Evolutionary conservation across 2,888 invertebrate genomes (phyloP), one percentile per base, ranked within the genome.

Genomic region (Lacanobia wlatinum): DNA sequence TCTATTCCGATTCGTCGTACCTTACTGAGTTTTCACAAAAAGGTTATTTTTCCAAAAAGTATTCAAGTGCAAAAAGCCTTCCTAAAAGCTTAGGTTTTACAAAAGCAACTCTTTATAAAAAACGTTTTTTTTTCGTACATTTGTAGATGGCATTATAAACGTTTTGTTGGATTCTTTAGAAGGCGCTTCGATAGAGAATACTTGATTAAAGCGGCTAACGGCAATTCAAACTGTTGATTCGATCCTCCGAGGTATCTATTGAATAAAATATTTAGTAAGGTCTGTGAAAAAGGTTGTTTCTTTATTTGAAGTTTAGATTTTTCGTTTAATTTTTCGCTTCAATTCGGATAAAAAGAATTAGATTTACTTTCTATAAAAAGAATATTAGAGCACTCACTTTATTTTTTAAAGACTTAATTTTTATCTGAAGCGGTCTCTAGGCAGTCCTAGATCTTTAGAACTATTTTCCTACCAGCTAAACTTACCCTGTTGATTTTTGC

Each of bases 201-300:
- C 65, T 78, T 81, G 55, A 76, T 73, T 53, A 71, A 78, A 78
- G 34, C 28, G 56, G 62, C 65, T 81, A 60, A 70, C 69, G 53
- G 40, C 64, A 60, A 75, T 70, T 53, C n/a, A 73, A 70, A 60
- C 65, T 38, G 46, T 70, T 68, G 60, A 70, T 76, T 68, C 34
- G 9, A 71, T 62, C 34, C n/a, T 48, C 6, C 23, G 10, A 38
- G 53, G 28, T 60, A 43, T 48, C 43, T 64, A 67, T 67, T 69
- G 38, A 64, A 73, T 72, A 53, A 66, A 71, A 75, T 70, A 66
- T 70, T 83, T 61, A 58, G 50, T 38, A 5, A 60, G 12, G 18
- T 63, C 21, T 46, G 6, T 43, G 16, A 12, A 46, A 72, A 70
- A 65, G 16, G 12, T 48, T 28, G 46, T 76, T 71, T 55, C 28